These are phyloP conservation scores for Silvanus unidentatus DNA, from an alignment of 2,888 invertebrate genomes.

Conservation along the genomic window DNA sequence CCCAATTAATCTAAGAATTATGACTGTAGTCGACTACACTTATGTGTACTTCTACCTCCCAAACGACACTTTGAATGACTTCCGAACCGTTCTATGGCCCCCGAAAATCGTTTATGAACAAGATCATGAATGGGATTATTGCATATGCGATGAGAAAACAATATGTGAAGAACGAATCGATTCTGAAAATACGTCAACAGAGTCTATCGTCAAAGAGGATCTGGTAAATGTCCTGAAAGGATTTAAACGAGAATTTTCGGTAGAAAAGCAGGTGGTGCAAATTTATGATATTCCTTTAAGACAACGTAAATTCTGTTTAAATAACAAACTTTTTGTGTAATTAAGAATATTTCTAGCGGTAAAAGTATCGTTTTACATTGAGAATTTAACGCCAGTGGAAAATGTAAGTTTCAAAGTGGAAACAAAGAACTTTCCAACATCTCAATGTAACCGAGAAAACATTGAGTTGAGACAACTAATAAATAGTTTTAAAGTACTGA, in stretches of 20 bases:
- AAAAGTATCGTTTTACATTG: constrained; percentile 38
- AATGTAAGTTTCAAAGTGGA: constrained; percentile 24
- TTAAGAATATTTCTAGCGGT: constrained; percentile 3
- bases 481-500: constrained; percentile 7
- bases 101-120: constrained; percentile 27
- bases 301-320: constrained; percentile 25
- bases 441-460: constrained; percentile 14
- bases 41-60: constrained; percentile 41
- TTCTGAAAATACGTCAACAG: neutral
- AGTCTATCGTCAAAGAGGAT: neutral
- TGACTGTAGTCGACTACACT: constrained; percentile 39
- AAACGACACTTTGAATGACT: constrained; percentile 15
- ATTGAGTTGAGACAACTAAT: constrained; percentile 1
- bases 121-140: constrained; percentile 18
- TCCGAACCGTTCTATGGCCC: constrained; percentile 30
- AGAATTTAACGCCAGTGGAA: constrained; percentile 41
- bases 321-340: neutral
- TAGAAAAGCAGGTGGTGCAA: constrained; percentile 23
- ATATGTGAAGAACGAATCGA: neutral
- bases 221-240: constrained; percentile 9
- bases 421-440: constrained; percentile 34
- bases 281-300: constrained; percentile 21
- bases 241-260: constrained; percentile 20
- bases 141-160: constrained; percentile 20
- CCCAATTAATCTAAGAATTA: constrained; percentile 34